These are phyloP conservation scores for Luffia ferchaultella DNA, from an alignment of 2,888 invertebrate genomes.

Conservation along the genomic window DNA sequence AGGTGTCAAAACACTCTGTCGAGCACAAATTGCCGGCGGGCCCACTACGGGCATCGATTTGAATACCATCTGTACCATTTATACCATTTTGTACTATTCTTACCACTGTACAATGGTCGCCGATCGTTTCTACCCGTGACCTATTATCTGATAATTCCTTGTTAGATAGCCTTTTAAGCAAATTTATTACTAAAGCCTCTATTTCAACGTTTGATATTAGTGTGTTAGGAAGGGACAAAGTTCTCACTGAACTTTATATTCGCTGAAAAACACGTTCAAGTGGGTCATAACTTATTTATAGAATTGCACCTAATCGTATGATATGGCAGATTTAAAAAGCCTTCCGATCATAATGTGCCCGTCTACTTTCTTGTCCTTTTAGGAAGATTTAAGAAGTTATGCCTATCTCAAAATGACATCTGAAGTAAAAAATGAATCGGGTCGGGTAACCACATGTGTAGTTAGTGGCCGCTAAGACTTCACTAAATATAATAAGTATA, in stretches of 20 bases:
- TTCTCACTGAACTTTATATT: not conserved
- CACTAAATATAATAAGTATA: too few species aligned
- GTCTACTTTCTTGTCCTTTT: too few species aligned
- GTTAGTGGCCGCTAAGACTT: too few species aligned
- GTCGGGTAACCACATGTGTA: too few species aligned
- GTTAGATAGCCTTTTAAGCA: slow-evolving; percentile 58
- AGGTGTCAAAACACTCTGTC: slow-evolving; percentile 53
- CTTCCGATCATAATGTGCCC: too few species aligned
- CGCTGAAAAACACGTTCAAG: not conserved
- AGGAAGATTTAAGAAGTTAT: too few species aligned
- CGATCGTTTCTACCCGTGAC: slow-evolving; percentile 19
- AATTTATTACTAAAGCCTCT: slow-evolving; percentile 39
- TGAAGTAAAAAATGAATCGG: too few species aligned
- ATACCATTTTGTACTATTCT: not conserved
- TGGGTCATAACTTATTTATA: too few species aligned
- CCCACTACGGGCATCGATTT: slow-evolving; percentile 52
- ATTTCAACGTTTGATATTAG: not conserved
- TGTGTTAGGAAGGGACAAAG: too few species aligned
- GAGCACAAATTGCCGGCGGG: slow-evolving; percentile 47
- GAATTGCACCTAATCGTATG: too few species aligned
- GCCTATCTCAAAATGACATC: too few species aligned
- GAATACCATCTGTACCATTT: slow-evolving; percentile 41
- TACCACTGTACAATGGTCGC: slow-evolving; percentile 19
- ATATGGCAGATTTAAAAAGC: too few species aligned
- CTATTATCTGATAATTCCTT: slow-evolving; percentile 54